Conservation (phyloP, 2,888 invertebrate genomes). For the Xanthorhoe designata region DNA sequence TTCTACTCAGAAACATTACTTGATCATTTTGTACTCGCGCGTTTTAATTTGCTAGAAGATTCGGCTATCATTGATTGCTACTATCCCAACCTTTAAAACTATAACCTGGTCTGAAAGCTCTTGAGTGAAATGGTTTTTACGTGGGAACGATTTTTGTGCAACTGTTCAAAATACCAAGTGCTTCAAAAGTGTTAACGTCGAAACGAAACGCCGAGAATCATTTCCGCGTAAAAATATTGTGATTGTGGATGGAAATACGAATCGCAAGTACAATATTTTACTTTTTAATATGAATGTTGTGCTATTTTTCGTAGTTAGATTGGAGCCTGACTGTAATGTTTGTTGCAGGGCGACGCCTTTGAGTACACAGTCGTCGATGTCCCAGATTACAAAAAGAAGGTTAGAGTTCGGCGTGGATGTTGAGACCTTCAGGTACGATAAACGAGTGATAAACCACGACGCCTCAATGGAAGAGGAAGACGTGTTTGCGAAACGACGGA, state of each 20-base stretch:
- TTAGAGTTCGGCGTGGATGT: conserved; percentile 87
- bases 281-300: conserved; percentile 52
- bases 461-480: conserved; percentile 81
- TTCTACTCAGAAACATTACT: conserved; percentile 9
- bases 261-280: conserved; percentile 81
- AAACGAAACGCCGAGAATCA: conserved; percentile 85
- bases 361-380: conserved; percentile 85
- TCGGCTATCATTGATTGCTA: conserved; percentile 22
- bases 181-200: conserved; percentile 78
- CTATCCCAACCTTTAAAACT: conserved; percentile 51
- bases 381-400: conserved; percentile 90
- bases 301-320: conserved; percentile 41
- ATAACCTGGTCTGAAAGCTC: conserved; percentile 82
- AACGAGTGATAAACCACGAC: conserved; percentile 67
- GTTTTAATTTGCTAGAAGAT: conserved; percentile 17
- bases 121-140: conserved; percentile 86
- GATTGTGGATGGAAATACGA: conserved; percentile 85
- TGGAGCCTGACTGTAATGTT: conserved; percentile 56
- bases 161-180: conserved; percentile 69
- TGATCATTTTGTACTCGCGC: conserved; percentile 16
- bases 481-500: conserved; percentile 71
- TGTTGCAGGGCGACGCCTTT: conserved; percentile 83
- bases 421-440: conserved; percentile 75
- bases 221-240: conserved; percentile 86
- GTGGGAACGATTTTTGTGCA: conserved; percentile 86